Evolutionary conservation across 2,888 invertebrate species (phyloP).

Genomic region (Oxycera nigricornis): DNA sequence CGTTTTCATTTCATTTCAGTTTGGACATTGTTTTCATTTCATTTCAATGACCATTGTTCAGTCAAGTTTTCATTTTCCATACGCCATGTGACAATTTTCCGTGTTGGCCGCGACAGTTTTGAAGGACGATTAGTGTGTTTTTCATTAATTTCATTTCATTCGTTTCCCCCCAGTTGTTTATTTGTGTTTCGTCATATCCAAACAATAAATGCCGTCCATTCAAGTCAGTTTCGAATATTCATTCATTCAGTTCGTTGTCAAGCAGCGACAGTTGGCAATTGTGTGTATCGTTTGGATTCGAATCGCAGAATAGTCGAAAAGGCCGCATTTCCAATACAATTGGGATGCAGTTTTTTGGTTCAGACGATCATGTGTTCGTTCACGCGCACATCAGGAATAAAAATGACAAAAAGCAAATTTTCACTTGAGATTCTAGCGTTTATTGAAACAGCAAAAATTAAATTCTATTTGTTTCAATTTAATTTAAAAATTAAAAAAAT

Average conservation of each 20-base stretch:
- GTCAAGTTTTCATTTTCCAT: not conserved
- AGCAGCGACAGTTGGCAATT: constrained; percentile 4
- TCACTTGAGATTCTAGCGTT: constrained; percentile 38
- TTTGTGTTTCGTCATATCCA: constrained; percentile 19
- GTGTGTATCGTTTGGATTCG: not conserved
- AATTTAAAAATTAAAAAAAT: not conserved
- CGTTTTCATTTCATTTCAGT: constrained; percentile 21
- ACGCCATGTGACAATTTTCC: not conserved
- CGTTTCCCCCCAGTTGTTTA: too few species aligned
- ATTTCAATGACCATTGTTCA: constrained; percentile 14
- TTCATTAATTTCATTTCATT: not conserved
- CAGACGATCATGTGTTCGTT: not conserved
- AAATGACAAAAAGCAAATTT: constrained; percentile 47
- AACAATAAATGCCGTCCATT: constrained; percentile 19
- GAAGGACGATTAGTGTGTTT: not conserved
- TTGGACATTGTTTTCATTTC: constrained; percentile 9
- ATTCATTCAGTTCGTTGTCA: constrained; percentile 5
- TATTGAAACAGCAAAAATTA: constrained; percentile 36
- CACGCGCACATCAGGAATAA: constrained; percentile 18
- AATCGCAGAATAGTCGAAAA: not conserved
- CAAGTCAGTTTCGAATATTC: not conserved
- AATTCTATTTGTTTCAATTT: not conserved
- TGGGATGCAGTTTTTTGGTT: not conserved
- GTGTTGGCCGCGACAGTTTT: not conserved
- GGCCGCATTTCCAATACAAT: not conserved